phyloP scores from a whole-genome alignment of 2,113 vertebrate species.

The Charadrius vociferus region DNA sequence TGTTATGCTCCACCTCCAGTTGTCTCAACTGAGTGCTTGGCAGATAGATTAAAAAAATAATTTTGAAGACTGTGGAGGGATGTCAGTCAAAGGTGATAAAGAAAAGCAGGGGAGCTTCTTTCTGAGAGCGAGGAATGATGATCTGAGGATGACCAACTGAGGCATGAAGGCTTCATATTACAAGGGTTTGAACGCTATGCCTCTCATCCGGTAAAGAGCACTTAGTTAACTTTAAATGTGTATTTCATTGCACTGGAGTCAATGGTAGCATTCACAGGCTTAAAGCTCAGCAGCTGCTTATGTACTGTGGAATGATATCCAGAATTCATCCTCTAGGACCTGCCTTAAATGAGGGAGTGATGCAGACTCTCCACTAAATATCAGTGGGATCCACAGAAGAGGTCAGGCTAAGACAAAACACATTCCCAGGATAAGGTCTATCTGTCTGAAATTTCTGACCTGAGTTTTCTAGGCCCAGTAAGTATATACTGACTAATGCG shows the following conservation, averaged over 20 bases:
- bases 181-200: background rate
- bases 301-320: background rate
- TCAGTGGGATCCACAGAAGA: background rate
- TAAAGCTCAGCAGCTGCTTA: background rate
- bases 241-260: background rate
- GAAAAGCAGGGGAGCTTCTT: background rate
- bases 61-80: background rate
- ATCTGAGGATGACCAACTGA: background rate
- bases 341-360: background rate
- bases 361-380: background rate
- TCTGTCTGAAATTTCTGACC: constrained; percentile 39
- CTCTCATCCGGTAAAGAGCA: background rate
- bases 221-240: background rate
- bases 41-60: background rate
- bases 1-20: background rate
- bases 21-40: background rate
- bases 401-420: constrained; percentile 28
- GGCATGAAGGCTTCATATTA: background rate
- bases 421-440: constrained; percentile 3
- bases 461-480: background rate
- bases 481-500: background rate
- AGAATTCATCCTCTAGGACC: background rate
- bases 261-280: background rate
- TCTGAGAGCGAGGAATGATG: background rate
- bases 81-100: background rate